Conservation (phyloP, 2,113 vertebrate genomes). For the Anser cygnoides region DNA sequence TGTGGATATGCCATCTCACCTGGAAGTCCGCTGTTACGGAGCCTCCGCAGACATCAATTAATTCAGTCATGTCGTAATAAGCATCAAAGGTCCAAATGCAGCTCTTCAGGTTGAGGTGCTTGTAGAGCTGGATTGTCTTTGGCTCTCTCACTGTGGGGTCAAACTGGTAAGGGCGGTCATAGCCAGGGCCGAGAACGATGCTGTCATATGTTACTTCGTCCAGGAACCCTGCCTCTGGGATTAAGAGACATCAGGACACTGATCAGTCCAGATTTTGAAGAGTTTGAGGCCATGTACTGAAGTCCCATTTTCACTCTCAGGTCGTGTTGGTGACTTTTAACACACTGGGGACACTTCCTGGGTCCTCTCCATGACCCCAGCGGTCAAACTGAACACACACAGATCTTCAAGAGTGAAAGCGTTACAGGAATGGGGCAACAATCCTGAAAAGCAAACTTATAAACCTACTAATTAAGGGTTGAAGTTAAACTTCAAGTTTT, state of each 20-base stretch:
- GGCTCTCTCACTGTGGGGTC: slow-evolving; percentile 85
- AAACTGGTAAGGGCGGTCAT: slow-evolving; percentile 94
- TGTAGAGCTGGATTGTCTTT: slow-evolving; percentile 92
- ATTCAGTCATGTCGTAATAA: slow-evolving; percentile 96
- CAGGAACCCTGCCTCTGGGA: slow-evolving; percentile 91
- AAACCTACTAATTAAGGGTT: background rate
- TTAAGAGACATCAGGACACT: background rate
- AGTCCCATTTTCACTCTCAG: background rate
- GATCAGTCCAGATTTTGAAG: background rate
- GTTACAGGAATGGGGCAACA: background rate
- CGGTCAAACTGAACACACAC: background rate
- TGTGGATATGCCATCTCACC: slow-evolving; percentile 69
- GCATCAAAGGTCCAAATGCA: slow-evolving; percentile 98
- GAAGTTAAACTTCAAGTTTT: background rate
- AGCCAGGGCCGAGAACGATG: slow-evolving; percentile 88
- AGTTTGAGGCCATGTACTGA: background rate
- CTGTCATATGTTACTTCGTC: slow-evolving; percentile 85
- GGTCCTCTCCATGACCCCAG: background rate
- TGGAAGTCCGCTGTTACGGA: slow-evolving; percentile 97
- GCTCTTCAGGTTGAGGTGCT: slow-evolving; percentile 97
- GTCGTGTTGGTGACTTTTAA: background rate
- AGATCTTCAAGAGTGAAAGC: background rate
- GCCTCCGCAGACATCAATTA: slow-evolving; percentile 95
- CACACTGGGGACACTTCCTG: fast-evolving
- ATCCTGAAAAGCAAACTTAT: background rate